Conservation (phyloP, 2,797 vertebrate species). For the Orestias chungarensis region DNA sequence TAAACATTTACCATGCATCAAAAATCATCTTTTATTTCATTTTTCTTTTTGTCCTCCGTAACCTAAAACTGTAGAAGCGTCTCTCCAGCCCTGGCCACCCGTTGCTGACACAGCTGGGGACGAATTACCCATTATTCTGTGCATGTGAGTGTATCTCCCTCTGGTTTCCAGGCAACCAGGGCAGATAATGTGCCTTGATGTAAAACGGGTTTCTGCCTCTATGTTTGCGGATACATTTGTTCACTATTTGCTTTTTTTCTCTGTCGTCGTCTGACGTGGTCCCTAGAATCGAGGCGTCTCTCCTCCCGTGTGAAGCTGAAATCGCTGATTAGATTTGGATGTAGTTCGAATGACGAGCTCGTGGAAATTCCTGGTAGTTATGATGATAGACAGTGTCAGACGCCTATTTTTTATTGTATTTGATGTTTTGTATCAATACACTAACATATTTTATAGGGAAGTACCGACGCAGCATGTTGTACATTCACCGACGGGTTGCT, state of each 20-base stretch:
- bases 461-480: too few species aligned
- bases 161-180: slow-evolving; percentile 67
- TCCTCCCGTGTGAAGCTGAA: slow-evolving; percentile 3
- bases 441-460: neutral
- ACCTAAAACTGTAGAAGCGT: slow-evolving; percentile 20
- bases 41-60: neutral
- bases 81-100: slow-evolving; percentile 43
- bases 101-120: slow-evolving; percentile 71
- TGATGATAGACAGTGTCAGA: neutral
- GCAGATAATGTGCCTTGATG: slow-evolving; percentile 51
- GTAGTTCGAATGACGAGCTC: neutral
- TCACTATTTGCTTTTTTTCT: slow-evolving; percentile 30
- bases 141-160: slow-evolving; percentile 45
- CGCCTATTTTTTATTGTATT: too few species aligned
- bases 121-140: slow-evolving; percentile 63
- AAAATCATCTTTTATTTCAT: slow-evolving; percentile 7
- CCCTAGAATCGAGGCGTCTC: slow-evolving; percentile 10
- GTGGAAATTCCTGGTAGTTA: neutral
- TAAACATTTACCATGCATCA: neutral
- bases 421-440: too few species aligned
- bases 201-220: slow-evolving; percentile 47
- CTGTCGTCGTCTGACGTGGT: slow-evolving; percentile 14
- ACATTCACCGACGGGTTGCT: too few species aligned
- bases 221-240: slow-evolving; percentile 23
- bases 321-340: slow-evolving; percentile 29